A percentile compares a stretch with the other conserved stretches of the same genome.
These are phyloP conservation scores for Drosophila pruinosa DNA, from an alignment of 1,140 invertebrate genomes.

Conservation along the genomic window DNA sequence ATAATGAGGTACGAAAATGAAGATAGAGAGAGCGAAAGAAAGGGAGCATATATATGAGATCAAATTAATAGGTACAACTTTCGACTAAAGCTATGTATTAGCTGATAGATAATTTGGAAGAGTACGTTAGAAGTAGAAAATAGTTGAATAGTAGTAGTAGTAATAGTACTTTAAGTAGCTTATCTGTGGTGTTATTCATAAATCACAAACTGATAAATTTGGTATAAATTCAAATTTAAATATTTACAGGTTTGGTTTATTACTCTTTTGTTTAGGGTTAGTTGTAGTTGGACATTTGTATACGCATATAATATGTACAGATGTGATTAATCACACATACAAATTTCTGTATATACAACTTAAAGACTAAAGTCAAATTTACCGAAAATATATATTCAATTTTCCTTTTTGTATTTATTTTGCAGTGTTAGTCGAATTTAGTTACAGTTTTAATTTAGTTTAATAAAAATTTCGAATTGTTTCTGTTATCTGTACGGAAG, in stretches of 20 bases:
- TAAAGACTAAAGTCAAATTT: constrained; percentile 68
- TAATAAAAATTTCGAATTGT: constrained; percentile 21
- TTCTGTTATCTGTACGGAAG: constrained; percentile 31
- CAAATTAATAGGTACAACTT: constrained; percentile 40
- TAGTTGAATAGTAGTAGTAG: neutral
- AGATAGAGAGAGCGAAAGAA: constrained; percentile 24
- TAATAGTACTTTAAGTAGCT: constrained; percentile 33
- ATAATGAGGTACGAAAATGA: constrained; percentile 39
- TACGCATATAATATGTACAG: constrained; percentile 74
- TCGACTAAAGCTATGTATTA: constrained; percentile 56
- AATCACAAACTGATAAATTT: constrained; percentile 70
- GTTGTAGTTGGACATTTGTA: constrained; percentile 33
- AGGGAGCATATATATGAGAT: constrained; percentile 15
- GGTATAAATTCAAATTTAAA: constrained; percentile 47
- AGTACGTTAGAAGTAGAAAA: constrained; percentile 52
- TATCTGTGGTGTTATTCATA: constrained; percentile 64
- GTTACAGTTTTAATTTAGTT: constrained; percentile 55
- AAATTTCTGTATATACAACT: constrained; percentile 77
- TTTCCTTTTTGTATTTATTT: constrained; percentile 12
- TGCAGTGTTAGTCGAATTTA: constrained; percentile 77
- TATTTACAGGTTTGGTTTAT: constrained; percentile 67
- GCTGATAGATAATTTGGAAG: constrained; percentile 64
- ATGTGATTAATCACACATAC: constrained; percentile 62
- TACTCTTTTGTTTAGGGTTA: constrained; percentile 41
- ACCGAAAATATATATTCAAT: constrained; percentile 65